Conservation (phyloP, 2,888 invertebrate genomes). For the Syrista parreyssii region DNA sequence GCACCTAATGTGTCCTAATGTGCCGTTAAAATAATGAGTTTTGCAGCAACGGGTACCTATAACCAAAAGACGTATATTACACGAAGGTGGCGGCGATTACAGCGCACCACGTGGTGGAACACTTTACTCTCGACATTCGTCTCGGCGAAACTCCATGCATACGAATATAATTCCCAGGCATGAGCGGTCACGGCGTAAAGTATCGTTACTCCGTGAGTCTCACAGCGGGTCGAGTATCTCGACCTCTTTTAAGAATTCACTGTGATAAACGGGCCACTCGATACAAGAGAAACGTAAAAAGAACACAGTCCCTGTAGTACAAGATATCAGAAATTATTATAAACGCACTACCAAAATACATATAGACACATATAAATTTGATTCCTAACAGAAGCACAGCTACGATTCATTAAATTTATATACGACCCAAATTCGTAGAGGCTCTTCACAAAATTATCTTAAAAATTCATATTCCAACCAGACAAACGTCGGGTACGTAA, state of each 20-base stretch:
- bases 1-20: constrained; percentile 5
- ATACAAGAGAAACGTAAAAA: not conserved
- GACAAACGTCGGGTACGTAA: not conserved
- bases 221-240: not conserved
- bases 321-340: not conserved
- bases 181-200: not conserved
- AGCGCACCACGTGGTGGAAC: not conserved
- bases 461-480: not conserved
- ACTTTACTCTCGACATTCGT: not conserved
- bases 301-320: not conserved
- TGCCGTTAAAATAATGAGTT: constrained; percentile 1
- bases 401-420: not conserved
- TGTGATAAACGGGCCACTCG: not conserved
- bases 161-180: constrained; percentile 1
- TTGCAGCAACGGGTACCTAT: not conserved
- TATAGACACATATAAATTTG: not conserved
- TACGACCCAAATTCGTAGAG: not conserved
- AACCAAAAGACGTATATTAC: not conserved
- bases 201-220: not conserved
- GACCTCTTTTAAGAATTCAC: not conserved
- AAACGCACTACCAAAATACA: not conserved
- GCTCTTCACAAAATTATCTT: not conserved
- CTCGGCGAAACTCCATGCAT: not conserved
- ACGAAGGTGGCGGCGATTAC: not conserved
- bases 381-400: not conserved